A percentile compares a stretch with the other conserved stretches of the same genome.
These are phyloP conservation scores for Halichoeres trimaculatus DNA, from an alignment of 2,113 vertebrate species.

Conservation along the genomic window DNA sequence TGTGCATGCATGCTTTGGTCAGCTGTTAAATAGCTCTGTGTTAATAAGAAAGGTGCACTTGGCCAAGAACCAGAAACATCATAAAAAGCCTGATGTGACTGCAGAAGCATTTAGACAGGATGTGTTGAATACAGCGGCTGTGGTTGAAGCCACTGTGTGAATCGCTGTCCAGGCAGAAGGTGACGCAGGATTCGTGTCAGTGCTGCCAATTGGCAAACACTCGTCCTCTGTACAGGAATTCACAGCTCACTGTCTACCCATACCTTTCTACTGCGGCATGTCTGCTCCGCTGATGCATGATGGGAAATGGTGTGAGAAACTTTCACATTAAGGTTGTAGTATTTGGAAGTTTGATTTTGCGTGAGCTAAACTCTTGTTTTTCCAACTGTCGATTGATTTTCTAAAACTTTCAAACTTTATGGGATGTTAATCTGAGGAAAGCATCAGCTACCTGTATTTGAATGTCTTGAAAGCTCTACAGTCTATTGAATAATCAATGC, in stretches of 20 bases:
- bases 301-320: not conserved
- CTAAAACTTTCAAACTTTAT: too few species aligned
- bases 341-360: not conserved
- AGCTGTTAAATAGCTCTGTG: slow-evolving; percentile 18
- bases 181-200: slow-evolving; percentile 57
- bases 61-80: slow-evolving; percentile 1
- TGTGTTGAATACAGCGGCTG: slow-evolving; percentile 58
- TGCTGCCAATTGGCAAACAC: slow-evolving; percentile 51
- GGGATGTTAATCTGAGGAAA: too few species aligned
- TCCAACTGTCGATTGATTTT: too few species aligned
- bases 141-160: slow-evolving; percentile 38
- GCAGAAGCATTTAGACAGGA: slow-evolving; percentile 61
- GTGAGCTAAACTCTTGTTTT: too few species aligned
- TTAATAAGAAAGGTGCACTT: slow-evolving; percentile 2
- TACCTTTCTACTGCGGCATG: not conserved
- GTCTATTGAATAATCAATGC: too few species aligned
- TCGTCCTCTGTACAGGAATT: slow-evolving; percentile 43
- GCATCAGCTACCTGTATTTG: too few species aligned
- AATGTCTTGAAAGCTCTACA: too few species aligned
- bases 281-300: not conserved
- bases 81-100: slow-evolving; percentile 31
- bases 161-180: slow-evolving; percentile 36
- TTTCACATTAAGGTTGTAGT: not conserved
- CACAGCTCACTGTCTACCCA: slow-evolving; percentile 20
- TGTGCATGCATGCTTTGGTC: too few species aligned